Evolutionary conservation across 2,797 vertebrate species (phyloP).

Genomic region (Apodemus agrarius): DNA sequence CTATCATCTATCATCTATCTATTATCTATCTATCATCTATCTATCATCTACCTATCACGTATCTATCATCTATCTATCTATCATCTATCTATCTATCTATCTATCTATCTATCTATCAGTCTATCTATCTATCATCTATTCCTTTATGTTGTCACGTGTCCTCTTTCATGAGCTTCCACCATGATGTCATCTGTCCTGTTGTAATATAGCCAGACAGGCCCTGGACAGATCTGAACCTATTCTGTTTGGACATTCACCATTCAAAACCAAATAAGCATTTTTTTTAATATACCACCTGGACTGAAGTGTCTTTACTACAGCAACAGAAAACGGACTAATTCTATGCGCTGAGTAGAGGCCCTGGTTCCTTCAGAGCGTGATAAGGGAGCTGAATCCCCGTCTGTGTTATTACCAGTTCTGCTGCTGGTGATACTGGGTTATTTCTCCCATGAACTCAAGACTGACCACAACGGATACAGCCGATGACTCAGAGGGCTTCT

Average conservation of each 20-base stretch:
- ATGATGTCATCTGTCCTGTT: background rate
- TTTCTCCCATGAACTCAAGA: background rate
- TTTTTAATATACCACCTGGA: background rate
- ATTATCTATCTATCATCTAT: no score
- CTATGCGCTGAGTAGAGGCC: background rate
- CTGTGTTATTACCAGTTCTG: background rate
- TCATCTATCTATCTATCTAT: no score
- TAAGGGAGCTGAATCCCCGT: background rate
- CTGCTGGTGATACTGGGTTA: background rate
- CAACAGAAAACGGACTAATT: background rate
- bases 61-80: no score
- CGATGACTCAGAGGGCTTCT: background rate
- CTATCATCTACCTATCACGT: background rate
- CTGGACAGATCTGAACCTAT: background rate
- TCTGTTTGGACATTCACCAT: background rate
- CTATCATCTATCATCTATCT: no score
- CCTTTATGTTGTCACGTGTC: background rate
- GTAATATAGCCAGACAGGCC: no score
- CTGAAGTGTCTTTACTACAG: background rate
- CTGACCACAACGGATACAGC: background rate
- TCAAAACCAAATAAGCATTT: background rate
- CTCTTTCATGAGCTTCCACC: background rate
- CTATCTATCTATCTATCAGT: no score
- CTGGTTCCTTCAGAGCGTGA: background rate
- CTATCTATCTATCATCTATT: background rate